Conservation (phyloP, 2,797 vertebrate genomes). For the Crossoptilon crossoptilon region DNA sequence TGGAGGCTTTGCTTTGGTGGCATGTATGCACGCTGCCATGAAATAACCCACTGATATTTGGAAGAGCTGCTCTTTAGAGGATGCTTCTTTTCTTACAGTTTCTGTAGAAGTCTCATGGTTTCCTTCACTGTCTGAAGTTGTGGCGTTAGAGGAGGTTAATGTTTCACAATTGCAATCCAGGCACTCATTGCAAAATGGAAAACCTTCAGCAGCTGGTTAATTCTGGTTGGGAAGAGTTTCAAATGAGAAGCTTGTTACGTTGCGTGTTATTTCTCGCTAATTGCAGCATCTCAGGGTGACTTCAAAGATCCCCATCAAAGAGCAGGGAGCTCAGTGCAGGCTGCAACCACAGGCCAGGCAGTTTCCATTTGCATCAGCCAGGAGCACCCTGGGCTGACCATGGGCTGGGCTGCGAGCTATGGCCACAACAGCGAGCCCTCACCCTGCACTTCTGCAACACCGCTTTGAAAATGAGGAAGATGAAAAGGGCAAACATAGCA, state of each 20-base stretch:
- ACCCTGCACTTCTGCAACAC: not conserved
- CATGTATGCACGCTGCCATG: rapidly evolving
- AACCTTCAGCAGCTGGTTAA: not conserved
- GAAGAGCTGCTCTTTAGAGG: not conserved
- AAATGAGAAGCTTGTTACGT: rapidly evolving
- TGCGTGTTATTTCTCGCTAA: not conserved
- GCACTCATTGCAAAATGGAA: not conserved
- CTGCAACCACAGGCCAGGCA: not conserved
- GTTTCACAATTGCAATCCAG: not conserved
- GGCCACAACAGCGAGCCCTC: rapidly evolving
- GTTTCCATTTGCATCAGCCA: not conserved
- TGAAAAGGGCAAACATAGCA: not conserved
- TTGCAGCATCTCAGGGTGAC: not conserved
- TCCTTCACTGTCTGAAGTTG: not conserved
- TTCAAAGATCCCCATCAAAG: not conserved
- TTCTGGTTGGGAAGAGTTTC: not conserved
- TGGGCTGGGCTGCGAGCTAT: not conserved
- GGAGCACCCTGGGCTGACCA: not conserved
- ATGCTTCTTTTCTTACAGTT: not conserved
- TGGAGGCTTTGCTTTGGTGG: not conserved
- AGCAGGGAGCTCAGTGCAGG: not conserved
- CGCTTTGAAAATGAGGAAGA: not conserved
- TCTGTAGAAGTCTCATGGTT: not conserved
- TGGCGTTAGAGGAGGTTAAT: not conserved
- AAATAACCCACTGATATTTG: rapidly evolving